These are phyloP conservation scores for Lacerta agilis DNA, from an alignment of 2,797 vertebrate genomes.

Conservation along the genomic window DNA sequence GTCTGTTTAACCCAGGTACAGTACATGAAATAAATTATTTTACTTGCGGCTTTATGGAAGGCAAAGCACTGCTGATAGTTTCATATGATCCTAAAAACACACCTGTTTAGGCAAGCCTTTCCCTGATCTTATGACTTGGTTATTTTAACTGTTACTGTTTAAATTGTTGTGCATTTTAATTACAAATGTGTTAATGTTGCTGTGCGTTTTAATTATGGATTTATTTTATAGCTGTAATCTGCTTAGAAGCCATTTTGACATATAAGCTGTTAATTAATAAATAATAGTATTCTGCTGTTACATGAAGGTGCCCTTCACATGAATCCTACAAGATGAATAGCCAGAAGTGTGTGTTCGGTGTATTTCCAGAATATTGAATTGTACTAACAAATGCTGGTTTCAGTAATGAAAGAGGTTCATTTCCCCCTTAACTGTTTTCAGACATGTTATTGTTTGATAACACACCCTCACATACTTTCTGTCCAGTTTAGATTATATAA, in stretches of 20 bases:
- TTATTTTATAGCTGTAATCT: too few relatives aligned
- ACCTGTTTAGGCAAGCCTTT: too few relatives aligned
- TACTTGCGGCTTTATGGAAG: too few relatives aligned
- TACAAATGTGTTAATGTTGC: too few relatives aligned
- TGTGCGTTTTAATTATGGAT: too few relatives aligned
- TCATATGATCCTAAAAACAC: too few relatives aligned
- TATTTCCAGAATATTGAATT: not conserved
- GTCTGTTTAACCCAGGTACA: not conserved
- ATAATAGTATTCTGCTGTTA: not conserved
- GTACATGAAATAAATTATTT: not conserved
- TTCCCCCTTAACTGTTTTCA: not conserved
- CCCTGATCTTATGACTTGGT: too few relatives aligned
- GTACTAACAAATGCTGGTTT: not conserved
- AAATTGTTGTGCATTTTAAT: too few relatives aligned
- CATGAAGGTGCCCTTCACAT: not conserved
- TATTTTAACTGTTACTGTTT: too few relatives aligned
- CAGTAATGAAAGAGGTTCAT: not conserved
- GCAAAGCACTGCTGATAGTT: too few relatives aligned
- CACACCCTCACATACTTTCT: not conserved
- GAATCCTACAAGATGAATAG: not conserved
- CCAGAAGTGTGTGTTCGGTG: not conserved
- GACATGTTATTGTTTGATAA: not conserved
- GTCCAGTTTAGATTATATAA: not conserved
- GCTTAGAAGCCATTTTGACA: too few relatives aligned
- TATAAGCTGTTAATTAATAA: too few relatives aligned